Conservation (phyloP, 2,888 invertebrate species). For the Cataglyphis livida region DNA sequence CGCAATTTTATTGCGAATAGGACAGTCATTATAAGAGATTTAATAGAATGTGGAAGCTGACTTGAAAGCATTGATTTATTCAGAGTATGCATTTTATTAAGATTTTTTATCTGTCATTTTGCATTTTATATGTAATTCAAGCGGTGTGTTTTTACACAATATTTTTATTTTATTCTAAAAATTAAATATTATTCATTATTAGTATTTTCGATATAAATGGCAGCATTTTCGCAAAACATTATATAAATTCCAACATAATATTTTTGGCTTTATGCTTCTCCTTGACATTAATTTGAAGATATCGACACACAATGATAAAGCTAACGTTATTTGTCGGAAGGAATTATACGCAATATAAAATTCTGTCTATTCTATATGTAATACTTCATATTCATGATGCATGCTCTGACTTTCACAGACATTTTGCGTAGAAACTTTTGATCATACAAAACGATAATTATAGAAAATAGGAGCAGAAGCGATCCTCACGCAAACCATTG, state of each 20-base stretch:
- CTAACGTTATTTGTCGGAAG: neutral
- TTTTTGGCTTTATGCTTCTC: neutral
- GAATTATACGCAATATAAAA: neutral
- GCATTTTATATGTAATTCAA: neutral
- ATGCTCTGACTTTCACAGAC: neutral
- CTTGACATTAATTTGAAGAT: neutral
- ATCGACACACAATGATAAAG: neutral
- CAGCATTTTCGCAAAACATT: neutral
- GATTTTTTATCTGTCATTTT: neutral
- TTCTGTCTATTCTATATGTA: neutral
- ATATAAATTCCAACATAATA: neutral
- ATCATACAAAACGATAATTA: neutral
- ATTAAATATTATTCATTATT: neutral
- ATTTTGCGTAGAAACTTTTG: neutral
- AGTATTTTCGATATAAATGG: neutral
- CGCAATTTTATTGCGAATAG: neutral
- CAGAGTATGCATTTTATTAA: neutral
- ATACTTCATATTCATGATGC: neutral
- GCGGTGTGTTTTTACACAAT: slow-evolving; percentile 17
- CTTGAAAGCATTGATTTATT: neutral
- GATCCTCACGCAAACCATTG: slow-evolving; percentile 23
- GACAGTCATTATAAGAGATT: neutral
- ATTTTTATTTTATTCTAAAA: neutral
- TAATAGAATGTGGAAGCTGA: neutral
- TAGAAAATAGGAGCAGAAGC: neutral